Evolutionary conservation across 2,113 vertebrate species (phyloP).

Genomic region (Tachysurus vachellii): DNA sequence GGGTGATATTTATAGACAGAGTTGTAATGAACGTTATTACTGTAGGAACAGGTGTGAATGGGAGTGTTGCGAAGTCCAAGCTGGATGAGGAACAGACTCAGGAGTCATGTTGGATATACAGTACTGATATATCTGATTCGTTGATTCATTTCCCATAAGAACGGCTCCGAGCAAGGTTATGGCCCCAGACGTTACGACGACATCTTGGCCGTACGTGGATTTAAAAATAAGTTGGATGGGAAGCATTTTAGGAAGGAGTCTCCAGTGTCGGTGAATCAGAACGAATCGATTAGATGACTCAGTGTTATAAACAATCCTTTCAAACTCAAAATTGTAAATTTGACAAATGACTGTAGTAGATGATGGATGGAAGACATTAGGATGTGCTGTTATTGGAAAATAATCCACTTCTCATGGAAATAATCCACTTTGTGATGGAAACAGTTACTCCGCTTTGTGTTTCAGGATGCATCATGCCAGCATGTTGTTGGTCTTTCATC

Average conservation of each 20-base stretch:
- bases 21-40: constrained; percentile 11
- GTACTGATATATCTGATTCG: not conserved
- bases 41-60: not conserved
- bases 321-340: not conserved
- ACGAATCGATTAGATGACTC: not conserved
- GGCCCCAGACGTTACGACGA: not conserved
- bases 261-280: not conserved
- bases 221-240: too few species aligned
- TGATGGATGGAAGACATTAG: not conserved
- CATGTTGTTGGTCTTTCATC: not conserved
- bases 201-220: too few species aligned
- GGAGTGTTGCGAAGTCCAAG: not conserved
- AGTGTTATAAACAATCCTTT: not conserved
- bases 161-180: not conserved
- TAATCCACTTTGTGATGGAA: not conserved
- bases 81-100: not conserved
- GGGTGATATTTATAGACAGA: not conserved
- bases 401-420: not conserved
- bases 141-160: not conserved
- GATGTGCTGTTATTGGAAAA: not conserved
- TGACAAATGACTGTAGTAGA: not conserved
- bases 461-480: not conserved
- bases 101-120: not conserved
- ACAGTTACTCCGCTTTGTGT: not conserved
- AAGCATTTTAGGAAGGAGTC: not conserved